Conservation (phyloP, 1,140 invertebrate genomes). For the Aphelinus certus region DNA sequence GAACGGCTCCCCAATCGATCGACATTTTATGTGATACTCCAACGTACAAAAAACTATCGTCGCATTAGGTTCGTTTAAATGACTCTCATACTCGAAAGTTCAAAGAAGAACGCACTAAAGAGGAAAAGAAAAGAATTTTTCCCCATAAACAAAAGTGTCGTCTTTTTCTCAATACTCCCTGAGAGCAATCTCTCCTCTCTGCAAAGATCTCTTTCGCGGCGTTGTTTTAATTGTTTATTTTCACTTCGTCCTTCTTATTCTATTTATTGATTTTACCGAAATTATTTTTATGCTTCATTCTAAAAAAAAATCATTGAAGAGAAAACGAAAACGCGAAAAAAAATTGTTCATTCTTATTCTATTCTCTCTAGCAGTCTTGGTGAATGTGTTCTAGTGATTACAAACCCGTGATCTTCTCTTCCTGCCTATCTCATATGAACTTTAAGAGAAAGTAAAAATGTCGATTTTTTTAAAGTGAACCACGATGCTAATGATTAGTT, state of each 20-base stretch:
- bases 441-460: constrained; percentile 24
- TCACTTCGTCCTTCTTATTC: background rate
- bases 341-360: constrained; percentile 26
- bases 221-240: constrained; percentile 2
- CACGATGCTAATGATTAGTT: constrained; percentile 23
- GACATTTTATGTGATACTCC: constrained; percentile 63
- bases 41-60: constrained; percentile 63
- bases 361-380: no score
- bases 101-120: constrained; percentile 5
- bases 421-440: background rate
- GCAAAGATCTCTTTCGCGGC: constrained; percentile 1
- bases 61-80: constrained; percentile 51
- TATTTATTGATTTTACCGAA: constrained; percentile 13
- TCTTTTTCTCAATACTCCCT: no score
- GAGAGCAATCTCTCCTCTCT: no score
- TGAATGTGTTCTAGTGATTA: background rate
- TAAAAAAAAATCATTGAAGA: background rate
- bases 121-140: constrained; percentile 21
- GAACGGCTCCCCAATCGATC: constrained; percentile 53
- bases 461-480: constrained; percentile 6
- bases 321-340: constrained; percentile 22
- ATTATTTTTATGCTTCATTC: background rate
- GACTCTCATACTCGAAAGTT: constrained; percentile 36
- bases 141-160: background rate
- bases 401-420: background rate